phyloP scores from a whole-genome alignment of 2,797 vertebrate species.

The Lates japonicus region DNA sequence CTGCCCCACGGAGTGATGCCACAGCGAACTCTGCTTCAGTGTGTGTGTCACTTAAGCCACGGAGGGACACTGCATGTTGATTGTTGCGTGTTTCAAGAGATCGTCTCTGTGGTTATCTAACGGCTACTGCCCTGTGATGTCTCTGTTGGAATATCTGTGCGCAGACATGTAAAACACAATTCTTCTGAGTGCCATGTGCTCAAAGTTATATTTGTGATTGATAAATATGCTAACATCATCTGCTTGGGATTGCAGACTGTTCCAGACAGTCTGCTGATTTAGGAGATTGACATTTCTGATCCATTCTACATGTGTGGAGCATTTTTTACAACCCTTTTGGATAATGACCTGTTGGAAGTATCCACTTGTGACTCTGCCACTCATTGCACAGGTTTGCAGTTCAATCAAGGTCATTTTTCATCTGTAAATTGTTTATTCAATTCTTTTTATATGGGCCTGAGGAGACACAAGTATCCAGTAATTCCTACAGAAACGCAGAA shows the following conservation, averaged over 20 bases:
- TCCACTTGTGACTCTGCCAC: not conserved
- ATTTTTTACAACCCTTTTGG: not conserved
- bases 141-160: not conserved
- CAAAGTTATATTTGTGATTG: not conserved
- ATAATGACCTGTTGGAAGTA: not conserved
- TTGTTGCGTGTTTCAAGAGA: not conserved
- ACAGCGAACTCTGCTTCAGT: not conserved
- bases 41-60: not conserved
- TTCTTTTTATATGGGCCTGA: not conserved
- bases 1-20: conserved; percentile 96
- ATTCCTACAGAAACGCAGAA: not conserved
- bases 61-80: not conserved
- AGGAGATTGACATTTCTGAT: too few species aligned
- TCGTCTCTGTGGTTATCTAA: conserved; percentile 3
- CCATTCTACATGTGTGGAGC: not conserved
- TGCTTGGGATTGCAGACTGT: too few species aligned
- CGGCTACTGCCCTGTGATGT: not conserved
- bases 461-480: not conserved
- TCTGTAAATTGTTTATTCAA: not conserved
- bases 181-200: not conserved
- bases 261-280: too few species aligned
- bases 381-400: not conserved
- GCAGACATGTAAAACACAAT: not conserved
- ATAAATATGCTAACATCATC: not conserved
- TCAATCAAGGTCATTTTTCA: not conserved